Percentiles rank a stretch among this genome's conserved stretches.
Conservation (phyloP, 2,113 vertebrate genomes). For the Pipa parva region DNA sequence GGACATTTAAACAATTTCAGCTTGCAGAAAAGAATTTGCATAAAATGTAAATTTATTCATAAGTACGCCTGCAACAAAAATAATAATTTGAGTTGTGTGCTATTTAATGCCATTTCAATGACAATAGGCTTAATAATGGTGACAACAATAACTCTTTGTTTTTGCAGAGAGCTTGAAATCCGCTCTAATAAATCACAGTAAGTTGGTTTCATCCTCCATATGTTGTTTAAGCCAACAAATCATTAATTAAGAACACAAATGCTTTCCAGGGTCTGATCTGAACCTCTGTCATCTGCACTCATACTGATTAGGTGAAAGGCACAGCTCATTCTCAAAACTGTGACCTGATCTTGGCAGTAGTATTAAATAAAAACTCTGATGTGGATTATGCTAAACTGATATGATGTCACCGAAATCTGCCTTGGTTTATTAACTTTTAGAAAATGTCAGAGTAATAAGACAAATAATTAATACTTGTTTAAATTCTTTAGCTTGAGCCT, state of each 20-base stretch:
- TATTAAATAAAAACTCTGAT: conserved; percentile 40
- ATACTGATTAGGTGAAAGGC: conserved; percentile 13
- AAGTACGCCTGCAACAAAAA: no score
- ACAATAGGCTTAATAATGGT: conserved; percentile 11
- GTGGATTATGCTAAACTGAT: conserved; percentile 48
- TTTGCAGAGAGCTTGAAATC: conserved; percentile 1
- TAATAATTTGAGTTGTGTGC: no score
- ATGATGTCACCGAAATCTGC: conserved; percentile 51
- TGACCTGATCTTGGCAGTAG: conserved; percentile 20
- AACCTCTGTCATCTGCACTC: neutral
- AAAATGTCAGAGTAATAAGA: conserved; percentile 51
- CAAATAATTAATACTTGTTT: conserved; percentile 59
- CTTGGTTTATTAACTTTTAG: conserved; percentile 55
- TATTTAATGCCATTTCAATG: no score
- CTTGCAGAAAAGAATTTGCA: no score
- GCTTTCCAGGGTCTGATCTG: neutral
- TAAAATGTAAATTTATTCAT: no score
- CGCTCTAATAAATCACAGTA: conserved; percentile 15
- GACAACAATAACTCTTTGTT: conserved; percentile 1
- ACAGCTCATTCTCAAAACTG: neutral
- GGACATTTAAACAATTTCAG: no score
- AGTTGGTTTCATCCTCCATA: neutral
- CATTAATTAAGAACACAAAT: conserved; percentile 21
- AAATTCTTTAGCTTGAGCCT: conserved; percentile 51
- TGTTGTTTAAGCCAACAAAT: conserved; percentile 19